A percentile compares a stretch with the other conserved stretches of the same genome.
These are phyloP conservation scores for Neomorphus geoffroyi DNA, from an alignment of 2,797 vertebrate genomes.

Conservation along the genomic window DNA sequence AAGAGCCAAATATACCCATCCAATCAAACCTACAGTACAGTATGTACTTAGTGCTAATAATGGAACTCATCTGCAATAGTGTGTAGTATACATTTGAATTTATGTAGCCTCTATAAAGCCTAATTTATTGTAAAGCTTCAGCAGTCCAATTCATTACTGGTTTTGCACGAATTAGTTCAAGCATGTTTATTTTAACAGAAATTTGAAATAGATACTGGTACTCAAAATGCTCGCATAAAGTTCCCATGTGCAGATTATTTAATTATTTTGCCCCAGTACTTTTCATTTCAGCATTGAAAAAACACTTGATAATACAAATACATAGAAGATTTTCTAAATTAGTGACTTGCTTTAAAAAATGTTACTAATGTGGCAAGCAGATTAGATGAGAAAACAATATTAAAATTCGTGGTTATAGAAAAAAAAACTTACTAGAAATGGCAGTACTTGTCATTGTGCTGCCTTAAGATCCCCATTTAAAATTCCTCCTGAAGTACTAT, in stretches of 20 bases:
- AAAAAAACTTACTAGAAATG: conserved; percentile 2
- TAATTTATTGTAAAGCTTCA: conserved; percentile 50
- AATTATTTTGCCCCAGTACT: conserved; percentile 32
- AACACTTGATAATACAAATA: conserved; percentile 40
- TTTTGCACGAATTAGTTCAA: conserved; percentile 61
- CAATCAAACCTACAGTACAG: conserved; percentile 54
- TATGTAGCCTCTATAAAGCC: conserved; percentile 45
- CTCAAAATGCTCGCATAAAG: conserved; percentile 39
- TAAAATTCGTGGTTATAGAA: conserved; percentile 1
- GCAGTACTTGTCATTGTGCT: conserved; percentile 20
- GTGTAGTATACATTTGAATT: conserved; percentile 17
- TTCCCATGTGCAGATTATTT: conserved; percentile 36
- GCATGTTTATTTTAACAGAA: conserved; percentile 46
- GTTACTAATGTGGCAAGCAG: conserved; percentile 31
- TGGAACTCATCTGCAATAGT: conserved; percentile 22
- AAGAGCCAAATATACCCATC: conserved; percentile 46
- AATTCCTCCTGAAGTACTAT: conserved; percentile 45
- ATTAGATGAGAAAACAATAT: conserved; percentile 22
- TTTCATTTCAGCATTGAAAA: conserved; percentile 50
- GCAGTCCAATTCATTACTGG: conserved; percentile 54
- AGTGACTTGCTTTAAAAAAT: conserved; percentile 43
- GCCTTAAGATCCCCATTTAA: conserved; percentile 26
- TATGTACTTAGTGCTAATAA: conserved; percentile 22
- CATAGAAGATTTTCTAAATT: conserved; percentile 35
- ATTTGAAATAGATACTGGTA: conserved; percentile 35